These are phyloP conservation scores for Hofmannophila pseudospretella DNA, from an alignment of 2,888 invertebrate genomes.

Conservation along the genomic window DNA sequence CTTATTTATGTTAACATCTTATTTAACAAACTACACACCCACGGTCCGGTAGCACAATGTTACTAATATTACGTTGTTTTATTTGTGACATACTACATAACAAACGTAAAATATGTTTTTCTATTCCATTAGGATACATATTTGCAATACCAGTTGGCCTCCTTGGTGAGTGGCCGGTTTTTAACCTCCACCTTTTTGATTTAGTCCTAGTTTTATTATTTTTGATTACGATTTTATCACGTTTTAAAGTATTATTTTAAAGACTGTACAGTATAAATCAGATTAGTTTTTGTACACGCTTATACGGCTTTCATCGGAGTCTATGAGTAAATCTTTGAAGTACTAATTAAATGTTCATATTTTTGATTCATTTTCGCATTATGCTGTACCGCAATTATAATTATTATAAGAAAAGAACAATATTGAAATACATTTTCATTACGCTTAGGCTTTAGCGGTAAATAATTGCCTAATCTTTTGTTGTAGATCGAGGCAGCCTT, in stretches of 20 bases:
- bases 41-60: constrained; percentile 31
- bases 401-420: not conserved
- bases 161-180: constrained; percentile 70
- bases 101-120: constrained; percentile 48
- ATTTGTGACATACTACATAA: constrained; percentile 18
- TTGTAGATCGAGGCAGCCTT: constrained; percentile 27
- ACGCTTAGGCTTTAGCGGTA: constrained; percentile 7
- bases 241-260: constrained; percentile 8
- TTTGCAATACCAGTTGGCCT: constrained; percentile 75
- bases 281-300: constrained; percentile 35
- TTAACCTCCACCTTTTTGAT: constrained; percentile 30
- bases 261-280: constrained; percentile 14
- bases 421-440: constrained; percentile 2
- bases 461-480: constrained; percentile 17
- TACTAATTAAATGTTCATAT: not conserved
- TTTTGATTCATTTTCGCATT: constrained; percentile 3
- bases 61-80: constrained; percentile 35
- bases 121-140: constrained; percentile 71
- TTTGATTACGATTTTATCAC: constrained; percentile 11
- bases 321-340: constrained; percentile 10
- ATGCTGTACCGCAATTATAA: constrained; percentile 2
- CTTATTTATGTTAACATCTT: not conserved
- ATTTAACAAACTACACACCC: constrained; percentile 9
- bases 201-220: constrained; percentile 39
- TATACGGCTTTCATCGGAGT: constrained; percentile 51